phyloP scores from a whole-genome alignment of 1,140 invertebrate species.

The Mycetomoellerius zeteki region DNA sequence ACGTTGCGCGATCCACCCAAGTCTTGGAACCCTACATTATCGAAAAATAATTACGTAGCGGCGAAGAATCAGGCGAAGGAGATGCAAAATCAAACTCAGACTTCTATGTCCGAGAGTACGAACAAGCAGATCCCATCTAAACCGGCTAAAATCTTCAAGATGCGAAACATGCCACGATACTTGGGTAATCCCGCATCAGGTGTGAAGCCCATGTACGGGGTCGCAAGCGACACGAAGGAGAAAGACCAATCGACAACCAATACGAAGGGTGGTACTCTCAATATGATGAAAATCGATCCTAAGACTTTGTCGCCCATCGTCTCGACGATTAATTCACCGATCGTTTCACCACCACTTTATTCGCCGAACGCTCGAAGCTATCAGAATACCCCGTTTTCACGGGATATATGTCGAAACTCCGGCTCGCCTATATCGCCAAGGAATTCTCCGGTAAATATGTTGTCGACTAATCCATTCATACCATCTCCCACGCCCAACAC shows the following conservation, averaged over 20 bases:
- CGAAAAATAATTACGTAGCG: slow-evolving; percentile 86
- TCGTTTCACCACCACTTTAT: slow-evolving; percentile 86
- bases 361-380: slow-evolving; percentile 84
- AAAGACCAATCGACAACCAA: slow-evolving; percentile 79
- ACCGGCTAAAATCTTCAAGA: slow-evolving; percentile 88
- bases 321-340: slow-evolving; percentile 77
- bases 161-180: slow-evolving; percentile 88
- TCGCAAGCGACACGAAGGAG: slow-evolving; percentile 80
- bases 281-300: slow-evolving; percentile 89
- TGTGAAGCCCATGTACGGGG: slow-evolving; percentile 89
- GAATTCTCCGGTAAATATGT: slow-evolving; percentile 84
- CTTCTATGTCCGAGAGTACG: slow-evolving; percentile 65
- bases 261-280: slow-evolving; percentile 73
- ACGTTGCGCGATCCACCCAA: slow-evolving; percentile 88
- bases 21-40: slow-evolving; percentile 88
- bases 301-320: slow-evolving; percentile 88
- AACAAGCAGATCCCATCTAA: slow-evolving; percentile 83
- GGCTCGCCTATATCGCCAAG: slow-evolving; percentile 81
- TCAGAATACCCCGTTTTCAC: slow-evolving; percentile 80
- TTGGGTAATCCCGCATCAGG: slow-evolving; percentile 89
- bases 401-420: slow-evolving; percentile 81
- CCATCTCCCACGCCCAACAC: slow-evolving; percentile 87
- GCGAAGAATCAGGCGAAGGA: slow-evolving; percentile 85
- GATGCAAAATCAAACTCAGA: slow-evolving; percentile 74
- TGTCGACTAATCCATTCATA: slow-evolving; percentile 87